These are phyloP conservation scores for Heliconius melpomene DNA, from an alignment of 1,140 invertebrate genomes.

Conservation along the genomic window DNA sequence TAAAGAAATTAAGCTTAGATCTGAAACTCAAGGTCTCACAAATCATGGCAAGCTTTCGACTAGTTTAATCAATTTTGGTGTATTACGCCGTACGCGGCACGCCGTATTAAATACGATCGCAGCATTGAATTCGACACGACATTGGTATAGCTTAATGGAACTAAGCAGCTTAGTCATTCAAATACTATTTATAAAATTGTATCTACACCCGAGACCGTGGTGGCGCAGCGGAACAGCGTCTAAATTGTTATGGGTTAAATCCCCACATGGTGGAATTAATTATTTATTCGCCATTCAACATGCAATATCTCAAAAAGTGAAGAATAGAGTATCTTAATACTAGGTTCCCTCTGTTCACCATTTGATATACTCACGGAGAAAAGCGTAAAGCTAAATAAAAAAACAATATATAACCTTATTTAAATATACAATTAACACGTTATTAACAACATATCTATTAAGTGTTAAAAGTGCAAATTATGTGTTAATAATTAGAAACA, in stretches of 20 bases:
- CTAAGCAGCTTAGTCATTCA: constrained; percentile 7
- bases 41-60: constrained; percentile 16
- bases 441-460: not conserved
- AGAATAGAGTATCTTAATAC: too few relatives aligned
- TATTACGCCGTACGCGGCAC: not conserved
- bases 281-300: too few relatives aligned
- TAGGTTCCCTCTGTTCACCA: too few relatives aligned
- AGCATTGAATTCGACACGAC: constrained; percentile 16
- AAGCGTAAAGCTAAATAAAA: too few relatives aligned
- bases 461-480: not conserved
- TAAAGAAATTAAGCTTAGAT: constrained; percentile 6
- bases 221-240: too few relatives aligned
- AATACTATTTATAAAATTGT: not conserved
- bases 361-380: too few relatives aligned
- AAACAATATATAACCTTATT: too few relatives aligned
- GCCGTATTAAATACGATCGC: constrained; percentile 7
- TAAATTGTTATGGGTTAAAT: too few relatives aligned
- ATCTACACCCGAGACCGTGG: too few relatives aligned
- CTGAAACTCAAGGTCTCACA: constrained; percentile 5
- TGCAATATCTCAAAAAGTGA: too few relatives aligned
- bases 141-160: constrained; percentile 3
- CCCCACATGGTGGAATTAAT: too few relatives aligned
- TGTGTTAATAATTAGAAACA: not conserved
- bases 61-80: constrained; percentile 19
- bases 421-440: not conserved